Conservation (phyloP, 2,113 vertebrate species). For the Synchiropus splendidus region DNA sequence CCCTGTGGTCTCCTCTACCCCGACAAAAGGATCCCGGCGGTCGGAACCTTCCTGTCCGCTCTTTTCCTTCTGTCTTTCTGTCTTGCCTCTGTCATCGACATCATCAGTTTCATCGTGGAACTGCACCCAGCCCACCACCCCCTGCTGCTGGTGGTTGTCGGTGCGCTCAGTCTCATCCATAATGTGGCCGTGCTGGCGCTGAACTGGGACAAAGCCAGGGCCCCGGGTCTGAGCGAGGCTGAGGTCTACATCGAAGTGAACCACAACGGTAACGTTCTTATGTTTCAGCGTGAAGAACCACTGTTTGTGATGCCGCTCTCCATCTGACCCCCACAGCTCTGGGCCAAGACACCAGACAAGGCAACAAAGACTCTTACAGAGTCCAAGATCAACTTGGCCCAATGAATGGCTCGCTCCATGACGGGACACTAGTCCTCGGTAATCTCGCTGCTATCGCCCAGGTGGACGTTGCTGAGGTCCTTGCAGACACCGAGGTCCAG, state of each 20-base stretch:
- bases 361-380: not conserved
- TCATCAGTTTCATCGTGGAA: conserved; percentile 45
- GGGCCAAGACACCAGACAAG: conserved; percentile 10
- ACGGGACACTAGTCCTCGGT: conserved; percentile 43
- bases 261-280: conserved; percentile 34
- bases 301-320: too few species aligned
- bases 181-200: conserved; percentile 44
- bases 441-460: conserved; percentile 41
- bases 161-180: conserved; percentile 39
- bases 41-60: conserved; percentile 53
- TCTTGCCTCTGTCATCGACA: conserved; percentile 52
- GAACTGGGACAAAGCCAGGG: conserved; percentile 16
- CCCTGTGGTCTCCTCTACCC: conserved; percentile 13
- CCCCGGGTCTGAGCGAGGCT: not conserved
- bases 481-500: too few species aligned
- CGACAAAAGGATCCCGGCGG: conserved; percentile 32
- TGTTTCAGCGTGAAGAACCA: conserved; percentile 35
- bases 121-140: conserved; percentile 45
- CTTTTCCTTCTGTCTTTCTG: conserved; percentile 60
- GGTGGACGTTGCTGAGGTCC: too few species aligned
- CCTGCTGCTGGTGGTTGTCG: conserved; percentile 42
- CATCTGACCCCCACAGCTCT: conserved; percentile 35
- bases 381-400: conserved; percentile 3
- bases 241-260: conserved; percentile 14
- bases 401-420: conserved; percentile 7